Evolutionary conservation across 35 echinoderm and acorn worm species (phyloP), one percentile per base, ranked within the genome.

Genomic region (Apostichopus japonicus): DNA sequence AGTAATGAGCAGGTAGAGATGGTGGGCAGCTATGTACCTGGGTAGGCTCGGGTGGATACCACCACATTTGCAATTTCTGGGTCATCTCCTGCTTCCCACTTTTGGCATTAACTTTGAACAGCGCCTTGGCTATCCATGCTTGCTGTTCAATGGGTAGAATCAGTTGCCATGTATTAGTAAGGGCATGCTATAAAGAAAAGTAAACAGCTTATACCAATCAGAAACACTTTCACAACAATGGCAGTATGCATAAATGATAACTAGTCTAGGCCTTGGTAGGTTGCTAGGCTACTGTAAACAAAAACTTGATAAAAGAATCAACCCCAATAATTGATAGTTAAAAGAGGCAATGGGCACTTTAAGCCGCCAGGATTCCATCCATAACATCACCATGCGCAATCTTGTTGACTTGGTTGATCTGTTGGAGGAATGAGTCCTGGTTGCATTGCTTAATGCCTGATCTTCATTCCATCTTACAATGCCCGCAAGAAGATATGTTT

Each of bases 401-500:
- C 6, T 57, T n/a, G 55, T 84, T 24, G 80, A 84, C 22, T 13
- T 44, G 1, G 53, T 84, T 84, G 33, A 84, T 53, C 80, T 84
- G 80, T 84, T 84, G 80, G 1, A 84, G 2, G 22, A 44, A 5
- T 11, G 80, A 8, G 1, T 24, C 55, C 80, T 57, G 11, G 44
- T 22, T 54, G 44, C 21, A 8, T 5, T 53, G 0, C 16, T 14
- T 44, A 63, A 53, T 55, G 93, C 93, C 6, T 77, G 86, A 52
- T 94, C 59, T 24, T 67, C 5, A 65, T 94, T 94, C 93, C 86
- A 90, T 1, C 93, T 1, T 10, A 25, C 72, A 56, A 90, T 55
- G 6, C 76, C 93, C 27, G 80, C 93, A 1, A 94, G 15, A 56
- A 94, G 86, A 79, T 91, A 94, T 23, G 93, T 87, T 22, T 94